phyloP scores from a whole-genome alignment of 2,797 vertebrate species.

The Oophaga sylvatica region DNA sequence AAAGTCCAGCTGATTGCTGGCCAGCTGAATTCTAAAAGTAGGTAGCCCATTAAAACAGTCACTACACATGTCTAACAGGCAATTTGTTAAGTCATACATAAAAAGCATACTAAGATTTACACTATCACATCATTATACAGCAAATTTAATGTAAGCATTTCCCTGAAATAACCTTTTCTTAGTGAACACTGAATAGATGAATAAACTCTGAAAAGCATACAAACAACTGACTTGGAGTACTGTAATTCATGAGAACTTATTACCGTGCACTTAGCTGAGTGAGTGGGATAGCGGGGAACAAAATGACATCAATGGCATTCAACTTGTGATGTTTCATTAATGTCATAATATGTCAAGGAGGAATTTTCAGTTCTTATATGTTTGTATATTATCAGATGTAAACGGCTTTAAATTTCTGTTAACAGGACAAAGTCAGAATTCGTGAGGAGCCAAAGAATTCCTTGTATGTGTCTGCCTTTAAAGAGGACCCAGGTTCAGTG shows the following conservation, averaged over 20 bases:
- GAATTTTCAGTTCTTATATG: constrained; percentile 21
- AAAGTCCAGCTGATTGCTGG: background rate
- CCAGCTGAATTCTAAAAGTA: background rate
- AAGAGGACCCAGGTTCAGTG: background rate
- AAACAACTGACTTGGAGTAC: background rate
- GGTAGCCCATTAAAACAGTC: background rate
- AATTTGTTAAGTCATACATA: background rate
- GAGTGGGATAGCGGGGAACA: constrained; percentile 22
- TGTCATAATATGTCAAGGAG: constrained; percentile 26
- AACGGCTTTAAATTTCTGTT: constrained; percentile 18
- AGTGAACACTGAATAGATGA: background rate
- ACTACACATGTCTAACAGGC: background rate
- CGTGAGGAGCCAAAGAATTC: background rate
- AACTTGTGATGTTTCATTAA: constrained; percentile 34
- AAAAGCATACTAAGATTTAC: background rate
- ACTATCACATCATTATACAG: background rate
- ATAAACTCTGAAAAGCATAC: constrained; percentile 21
- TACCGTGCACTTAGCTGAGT: constrained; percentile 18
- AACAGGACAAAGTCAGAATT: constrained; percentile 18
- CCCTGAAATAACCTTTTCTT: constrained; percentile 48
- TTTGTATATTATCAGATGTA: constrained; percentile 22
- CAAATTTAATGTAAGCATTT: constrained; percentile 15
- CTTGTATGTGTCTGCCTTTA: background rate
- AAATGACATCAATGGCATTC: constrained; percentile 28
- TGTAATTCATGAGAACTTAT: background rate